Base-by-base conservation (phyloP, 35 echinoderm and acorn worm genomes). In the Lytechinus variegatus region DNA sequence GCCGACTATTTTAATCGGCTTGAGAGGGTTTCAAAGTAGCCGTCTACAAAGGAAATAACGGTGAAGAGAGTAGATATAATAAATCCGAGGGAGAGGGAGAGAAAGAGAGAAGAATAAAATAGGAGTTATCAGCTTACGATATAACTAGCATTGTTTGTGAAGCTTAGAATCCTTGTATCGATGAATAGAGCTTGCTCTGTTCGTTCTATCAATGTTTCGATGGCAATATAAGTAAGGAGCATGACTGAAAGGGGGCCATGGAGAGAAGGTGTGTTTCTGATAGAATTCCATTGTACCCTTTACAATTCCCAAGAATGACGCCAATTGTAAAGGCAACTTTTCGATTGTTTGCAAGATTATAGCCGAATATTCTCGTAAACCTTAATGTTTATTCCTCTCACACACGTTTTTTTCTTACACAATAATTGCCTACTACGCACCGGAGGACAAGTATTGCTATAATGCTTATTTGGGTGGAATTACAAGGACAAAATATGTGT, bases 41-140 rank as follows among this genome's bases (percentile, higher is more conserved):
- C 8, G 16, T 24, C 66, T 8, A 24, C 4, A 16, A 79, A 79
- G n/a, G 14, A 24, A 24, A 79, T 79, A 79, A 79, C 66, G 66
- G 66, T 79, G 66, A 24, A 79, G 12, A 79, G 21, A 24, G 21
- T 7, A 79, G 66, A 79, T 7, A n/a, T 14, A n/a, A n/a, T n/a
- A 79, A 79, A 79, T 79, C 66, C 14, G 33, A 79, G 66, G 19
- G 6, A n/a, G 66, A 7, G 66, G 6, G 66, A 16, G 14, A 79
- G 61, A 71, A 24, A 71, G 61, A 71, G 14, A 6, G 66, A 79
- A 79, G 66, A 79, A 79, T 79, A 79, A 24, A n/a, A n/a, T n/a
- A n/a, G 66, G 66, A 79, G 66, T 79, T 79, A 79, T 79, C 66
- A 79, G 66, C 66, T 79, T 79, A 79, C 66, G 66, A 79, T 79